Percentiles rank a stretch among this genome's conserved stretches.
Evolutionary conservation across 2,113 vertebrate species (phyloP).

Genomic region (Antechinus flavipes): DNA sequence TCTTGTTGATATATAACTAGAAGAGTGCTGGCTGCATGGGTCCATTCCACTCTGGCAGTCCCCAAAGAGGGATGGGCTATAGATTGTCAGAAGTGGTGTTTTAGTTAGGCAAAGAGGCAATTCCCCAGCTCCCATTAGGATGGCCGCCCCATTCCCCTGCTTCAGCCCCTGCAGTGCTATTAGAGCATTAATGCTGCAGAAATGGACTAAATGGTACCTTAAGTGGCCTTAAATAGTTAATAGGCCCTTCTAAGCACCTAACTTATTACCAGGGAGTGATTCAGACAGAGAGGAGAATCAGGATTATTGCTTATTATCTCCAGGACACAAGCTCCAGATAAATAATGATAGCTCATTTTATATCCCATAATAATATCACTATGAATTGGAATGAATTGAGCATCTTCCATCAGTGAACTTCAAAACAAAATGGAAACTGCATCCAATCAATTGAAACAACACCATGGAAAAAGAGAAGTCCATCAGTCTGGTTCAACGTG

Average conservation of each 20-base stretch:
- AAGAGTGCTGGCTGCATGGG: background rate
- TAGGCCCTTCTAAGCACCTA: slow-evolving; percentile 22
- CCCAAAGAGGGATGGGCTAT: background rate
- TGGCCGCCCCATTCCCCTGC: background rate
- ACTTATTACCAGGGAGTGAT: slow-evolving; percentile 14
- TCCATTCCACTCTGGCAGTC: background rate
- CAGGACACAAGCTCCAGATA: background rate
- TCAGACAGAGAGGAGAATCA: background rate
- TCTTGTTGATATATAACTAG: background rate
- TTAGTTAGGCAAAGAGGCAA: slow-evolving; percentile 27
- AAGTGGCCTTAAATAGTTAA: slow-evolving; percentile 54
- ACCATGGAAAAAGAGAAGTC: slow-evolving; percentile 35
- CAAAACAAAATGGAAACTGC: slow-evolving; percentile 45
- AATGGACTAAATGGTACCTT: slow-evolving; percentile 26
- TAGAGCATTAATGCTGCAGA: background rate
- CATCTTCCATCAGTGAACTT: slow-evolving; percentile 34
- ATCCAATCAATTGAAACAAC: slow-evolving; percentile 21
- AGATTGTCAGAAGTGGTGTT: slow-evolving; percentile 1
- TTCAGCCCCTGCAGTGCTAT: background rate
- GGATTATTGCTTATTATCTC: slow-evolving; percentile 3
- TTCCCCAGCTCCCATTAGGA: background rate
- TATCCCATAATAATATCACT: background rate
- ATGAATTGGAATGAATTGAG: background rate
- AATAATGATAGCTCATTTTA: slow-evolving; percentile 15
- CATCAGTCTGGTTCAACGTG: background rate